Evolutionary conservation across 2,888 invertebrate genomes (phyloP).

Genomic region (Quadriops clusia): DNA sequence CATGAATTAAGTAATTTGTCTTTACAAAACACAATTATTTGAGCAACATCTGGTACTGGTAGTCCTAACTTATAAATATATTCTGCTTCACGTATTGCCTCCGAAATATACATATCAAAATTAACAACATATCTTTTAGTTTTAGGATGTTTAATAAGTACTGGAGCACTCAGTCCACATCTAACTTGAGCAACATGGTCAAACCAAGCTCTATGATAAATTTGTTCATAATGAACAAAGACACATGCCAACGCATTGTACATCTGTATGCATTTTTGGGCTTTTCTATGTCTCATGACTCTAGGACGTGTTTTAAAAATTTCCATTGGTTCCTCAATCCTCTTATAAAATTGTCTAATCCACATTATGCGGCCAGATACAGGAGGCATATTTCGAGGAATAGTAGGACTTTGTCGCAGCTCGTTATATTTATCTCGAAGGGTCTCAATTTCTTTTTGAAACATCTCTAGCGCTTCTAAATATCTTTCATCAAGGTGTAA

Average conservation of each 20-base stretch:
- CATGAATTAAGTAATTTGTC: slow-evolving; percentile 52
- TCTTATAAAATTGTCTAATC: slow-evolving; percentile 65
- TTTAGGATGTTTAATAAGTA: slow-evolving; percentile 53
- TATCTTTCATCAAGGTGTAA: slow-evolving; percentile 65
- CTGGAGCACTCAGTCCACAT: slow-evolving; percentile 54
- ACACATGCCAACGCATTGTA: slow-evolving; percentile 71
- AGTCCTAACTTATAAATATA: slow-evolving; percentile 62
- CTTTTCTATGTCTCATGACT: slow-evolving; percentile 52
- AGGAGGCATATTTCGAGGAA: slow-evolving; percentile 67
- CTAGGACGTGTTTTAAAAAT: slow-evolving; percentile 36
- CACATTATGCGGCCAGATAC: slow-evolving; percentile 71
- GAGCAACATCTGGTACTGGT: slow-evolving; percentile 65
- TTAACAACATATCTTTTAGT: slow-evolving; percentile 57
- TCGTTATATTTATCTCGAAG: slow-evolving; percentile 68
- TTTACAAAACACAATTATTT: slow-evolving; percentile 61
- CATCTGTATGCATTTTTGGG: slow-evolving; percentile 61
- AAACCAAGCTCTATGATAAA: slow-evolving; percentile 72
- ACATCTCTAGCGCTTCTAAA: slow-evolving; percentile 54
- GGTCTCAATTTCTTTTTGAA: slow-evolving; percentile 55
- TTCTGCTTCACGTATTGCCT: slow-evolving; percentile 69
- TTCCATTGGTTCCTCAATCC: slow-evolving; percentile 66
- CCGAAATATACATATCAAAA: slow-evolving; percentile 59
- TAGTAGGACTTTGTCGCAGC: slow-evolving; percentile 58
- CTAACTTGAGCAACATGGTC: slow-evolving; percentile 61
- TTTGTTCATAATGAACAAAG: slow-evolving; percentile 70